Conservation (phyloP, 2,797 vertebrate genomes). For the Diglossa cyanea region DNA sequence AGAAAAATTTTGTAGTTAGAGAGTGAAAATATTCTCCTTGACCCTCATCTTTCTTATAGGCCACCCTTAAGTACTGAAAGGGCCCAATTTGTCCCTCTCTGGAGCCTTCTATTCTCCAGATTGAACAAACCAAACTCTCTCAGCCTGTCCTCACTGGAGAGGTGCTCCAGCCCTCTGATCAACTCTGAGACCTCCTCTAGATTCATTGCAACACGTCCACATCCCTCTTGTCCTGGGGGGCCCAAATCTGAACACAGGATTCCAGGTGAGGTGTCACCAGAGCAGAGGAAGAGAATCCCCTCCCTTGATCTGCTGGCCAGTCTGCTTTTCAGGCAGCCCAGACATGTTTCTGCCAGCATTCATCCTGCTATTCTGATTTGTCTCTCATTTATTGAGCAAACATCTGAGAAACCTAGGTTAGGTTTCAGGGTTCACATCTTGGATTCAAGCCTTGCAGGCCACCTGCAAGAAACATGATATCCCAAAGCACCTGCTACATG, state of each 20-base stretch:
- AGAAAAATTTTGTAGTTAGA: neutral
- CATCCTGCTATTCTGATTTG: neutral
- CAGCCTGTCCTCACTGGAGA: neutral
- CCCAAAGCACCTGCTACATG: neutral
- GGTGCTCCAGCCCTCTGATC: neutral
- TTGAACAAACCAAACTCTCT: neutral
- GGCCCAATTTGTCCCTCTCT: fast-evolving
- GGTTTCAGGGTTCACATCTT: neutral
- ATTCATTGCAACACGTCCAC: neutral
- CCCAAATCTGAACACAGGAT: neutral
- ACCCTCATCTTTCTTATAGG: neutral
- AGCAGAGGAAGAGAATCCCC: neutral
- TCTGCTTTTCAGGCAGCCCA: neutral
- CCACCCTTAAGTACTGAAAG: neutral
- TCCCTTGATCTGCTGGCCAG: fast-evolving
- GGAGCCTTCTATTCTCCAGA: neutral
- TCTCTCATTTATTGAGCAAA: neutral
- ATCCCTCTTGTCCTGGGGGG: neutral
- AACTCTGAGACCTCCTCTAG: neutral
- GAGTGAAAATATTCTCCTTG: neutral
- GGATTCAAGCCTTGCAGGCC: neutral
- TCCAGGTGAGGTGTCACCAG: neutral
- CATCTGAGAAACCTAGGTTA: neutral
- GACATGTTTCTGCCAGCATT: neutral
- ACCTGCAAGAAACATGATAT: neutral